Base-by-base conservation (phyloP, 2,888 invertebrate species). In the Allophyes oxyacanthae region DNA sequence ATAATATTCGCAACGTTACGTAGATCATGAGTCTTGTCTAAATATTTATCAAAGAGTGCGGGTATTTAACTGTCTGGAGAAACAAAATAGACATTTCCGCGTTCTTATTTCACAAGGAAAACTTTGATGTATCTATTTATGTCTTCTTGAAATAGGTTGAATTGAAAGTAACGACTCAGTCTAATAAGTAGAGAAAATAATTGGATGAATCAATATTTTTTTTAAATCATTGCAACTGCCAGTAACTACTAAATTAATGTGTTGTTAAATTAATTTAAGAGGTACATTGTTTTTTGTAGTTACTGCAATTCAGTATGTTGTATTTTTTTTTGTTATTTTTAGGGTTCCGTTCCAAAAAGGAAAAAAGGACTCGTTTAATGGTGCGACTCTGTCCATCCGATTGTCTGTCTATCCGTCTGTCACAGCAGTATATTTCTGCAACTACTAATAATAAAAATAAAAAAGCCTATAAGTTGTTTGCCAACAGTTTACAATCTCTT, bases 31-130 rank as follows among this genome's bases (percentile, higher is more conserved):
- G 30, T 49, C 34, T n/a, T 57, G 57, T 66, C 42, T 52, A 62
- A 71, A 71, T 53, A 57, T 71, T 70, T 61, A 61, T 45, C 43
- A 15, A 38, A 56, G 13, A 37, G 15, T 56, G 42, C 34, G 25
- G 11, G 25, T 30, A 11, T 37, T 10, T 60, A 38, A 46, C 10
- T 48, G 36, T 28, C 8, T 28, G 33, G 13, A 38, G 32, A 52
- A 65, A 51, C 11, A 13, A 34, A 44, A 32, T 36, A 43, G 8
- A 32, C 28, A 30, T 46, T 37, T 46, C 40, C 36, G 13, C 28
- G 9, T 52, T 64, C 51, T 42, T 36, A 20, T 38, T 46, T 46
- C 36, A 50, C 48, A 9, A 67, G 9, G 10, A 49, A 52, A 65
- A 45, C 11, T 41, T 7, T 37, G 25, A 42, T 10, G 41, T 38